Conservation (phyloP, 2,888 invertebrate genomes). For the Sphaerophoria rueppellii region DNA sequence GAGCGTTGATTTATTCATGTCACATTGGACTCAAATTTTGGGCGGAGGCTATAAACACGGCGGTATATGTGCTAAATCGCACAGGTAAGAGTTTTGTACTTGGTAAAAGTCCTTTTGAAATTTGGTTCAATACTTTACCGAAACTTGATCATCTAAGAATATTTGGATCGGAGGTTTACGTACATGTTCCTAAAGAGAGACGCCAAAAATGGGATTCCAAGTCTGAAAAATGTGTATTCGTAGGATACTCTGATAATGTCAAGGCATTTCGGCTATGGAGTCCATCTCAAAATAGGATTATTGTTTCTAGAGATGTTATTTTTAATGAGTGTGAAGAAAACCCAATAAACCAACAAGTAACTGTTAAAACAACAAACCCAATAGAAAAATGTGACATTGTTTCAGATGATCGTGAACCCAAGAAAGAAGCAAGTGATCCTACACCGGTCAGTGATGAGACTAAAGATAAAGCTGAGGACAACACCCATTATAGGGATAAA, state of each 20-base stretch:
- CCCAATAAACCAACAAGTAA: neutral
- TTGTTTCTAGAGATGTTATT: conserved; percentile 13
- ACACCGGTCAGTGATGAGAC: neutral
- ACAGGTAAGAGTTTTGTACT: conserved; percentile 12
- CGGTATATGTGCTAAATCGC: conserved; percentile 63
- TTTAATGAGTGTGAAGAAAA: neutral
- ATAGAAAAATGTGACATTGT: neutral
- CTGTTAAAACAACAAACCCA: neutral
- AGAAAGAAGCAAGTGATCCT: neutral
- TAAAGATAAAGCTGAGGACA: neutral
- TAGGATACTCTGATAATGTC: conserved; percentile 25
- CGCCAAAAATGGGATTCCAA: conserved; percentile 43
- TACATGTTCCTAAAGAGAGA: conserved; percentile 27
- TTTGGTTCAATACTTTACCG: conserved; percentile 16
- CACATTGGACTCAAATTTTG: conserved; percentile 75
- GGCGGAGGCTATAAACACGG: conserved; percentile 79
- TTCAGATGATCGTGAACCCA: neutral
- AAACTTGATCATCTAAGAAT: neutral
- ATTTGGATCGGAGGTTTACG: conserved; percentile 2
- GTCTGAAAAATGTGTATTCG: conserved; percentile 31
- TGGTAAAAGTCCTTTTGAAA: conserved; percentile 30
- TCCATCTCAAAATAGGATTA: conserved; percentile 12
- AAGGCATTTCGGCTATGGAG: conserved; percentile 38
- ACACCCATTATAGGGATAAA: neutral
- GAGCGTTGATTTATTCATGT: conserved; percentile 62